Conservation (phyloP, 2,797 vertebrate species). For the Argyrosomus regius region DNA sequence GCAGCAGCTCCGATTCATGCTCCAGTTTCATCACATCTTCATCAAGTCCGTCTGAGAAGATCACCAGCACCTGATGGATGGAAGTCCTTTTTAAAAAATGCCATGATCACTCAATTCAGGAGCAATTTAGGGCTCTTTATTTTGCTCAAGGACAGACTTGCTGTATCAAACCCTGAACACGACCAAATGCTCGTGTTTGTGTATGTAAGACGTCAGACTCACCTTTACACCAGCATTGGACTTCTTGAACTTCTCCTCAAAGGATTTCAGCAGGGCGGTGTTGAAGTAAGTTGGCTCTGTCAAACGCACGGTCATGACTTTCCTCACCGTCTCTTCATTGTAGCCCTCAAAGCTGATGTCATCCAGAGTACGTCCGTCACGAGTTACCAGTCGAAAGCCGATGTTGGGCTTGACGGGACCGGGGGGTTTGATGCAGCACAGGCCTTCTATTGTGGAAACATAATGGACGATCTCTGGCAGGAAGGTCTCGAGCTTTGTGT, state of each 20-base stretch:
- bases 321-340: slow-evolving; percentile 74
- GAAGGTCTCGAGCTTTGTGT: slow-evolving; percentile 78
- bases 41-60: slow-evolving; percentile 92
- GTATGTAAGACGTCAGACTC: slow-evolving; percentile 34
- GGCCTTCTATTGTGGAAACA: slow-evolving; percentile 73
- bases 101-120: too few species aligned
- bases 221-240: slow-evolving; percentile 88
- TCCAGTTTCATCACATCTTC: slow-evolving; percentile 82
- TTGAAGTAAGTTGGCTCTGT: slow-evolving; percentile 81
- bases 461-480: slow-evolving; percentile 84
- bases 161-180: too few species aligned
- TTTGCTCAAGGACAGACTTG: too few species aligned
- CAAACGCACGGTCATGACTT: slow-evolving; percentile 80
- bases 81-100: background rate
- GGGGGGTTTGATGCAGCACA: slow-evolving; percentile 81
- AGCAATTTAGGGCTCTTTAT: too few species aligned
- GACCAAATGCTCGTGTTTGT: background rate
- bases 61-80: slow-evolving; percentile 85
- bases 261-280: slow-evolving; percentile 80
- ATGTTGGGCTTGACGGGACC: slow-evolving; percentile 69
- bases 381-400: slow-evolving; percentile 77
- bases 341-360: slow-evolving; percentile 86
- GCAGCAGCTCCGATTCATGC: slow-evolving; percentile 78
- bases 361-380: slow-evolving; percentile 63
- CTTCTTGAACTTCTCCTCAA: slow-evolving; percentile 80